Conservation (phyloP, 2,113 vertebrate species). For the Alosa alosa region DNA sequence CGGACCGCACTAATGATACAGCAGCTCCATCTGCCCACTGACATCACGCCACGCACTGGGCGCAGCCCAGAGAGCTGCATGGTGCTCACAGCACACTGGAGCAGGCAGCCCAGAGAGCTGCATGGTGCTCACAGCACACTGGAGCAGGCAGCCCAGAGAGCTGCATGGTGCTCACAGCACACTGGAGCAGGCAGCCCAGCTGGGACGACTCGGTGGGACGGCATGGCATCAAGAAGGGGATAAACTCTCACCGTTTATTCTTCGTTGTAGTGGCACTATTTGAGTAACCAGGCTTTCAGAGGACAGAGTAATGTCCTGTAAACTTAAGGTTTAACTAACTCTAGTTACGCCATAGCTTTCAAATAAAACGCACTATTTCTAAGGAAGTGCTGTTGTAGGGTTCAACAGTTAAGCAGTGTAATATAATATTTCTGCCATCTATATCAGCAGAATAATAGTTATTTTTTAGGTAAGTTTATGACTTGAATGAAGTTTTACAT, state of each 20-base stretch:
- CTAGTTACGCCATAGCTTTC: neutral
- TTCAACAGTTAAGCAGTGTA: neutral
- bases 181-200: no score
- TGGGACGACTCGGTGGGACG: no score
- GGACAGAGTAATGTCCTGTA: neutral
- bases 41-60: neutral
- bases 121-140: neutral
- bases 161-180: no score
- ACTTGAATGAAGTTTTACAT: no score
- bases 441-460: no score
- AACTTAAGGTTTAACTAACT: neutral
- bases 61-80: neutral
- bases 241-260: neutral
- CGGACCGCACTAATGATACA: constrained; percentile 36
- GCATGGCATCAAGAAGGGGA: no score
- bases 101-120: neutral
- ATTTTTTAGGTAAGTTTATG: no score
- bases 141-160: neutral
- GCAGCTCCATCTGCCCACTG: constrained; percentile 8
- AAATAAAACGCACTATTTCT: neutral
- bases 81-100: neutral
- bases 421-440: no score
- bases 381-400: neutral
- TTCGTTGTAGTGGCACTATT: neutral
- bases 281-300: neutral